Evolutionary conservation across 2,797 vertebrate species (phyloP), one percentile per base, ranked within the genome.

Genomic region (Typhlichthys eigenmanni): DNA sequence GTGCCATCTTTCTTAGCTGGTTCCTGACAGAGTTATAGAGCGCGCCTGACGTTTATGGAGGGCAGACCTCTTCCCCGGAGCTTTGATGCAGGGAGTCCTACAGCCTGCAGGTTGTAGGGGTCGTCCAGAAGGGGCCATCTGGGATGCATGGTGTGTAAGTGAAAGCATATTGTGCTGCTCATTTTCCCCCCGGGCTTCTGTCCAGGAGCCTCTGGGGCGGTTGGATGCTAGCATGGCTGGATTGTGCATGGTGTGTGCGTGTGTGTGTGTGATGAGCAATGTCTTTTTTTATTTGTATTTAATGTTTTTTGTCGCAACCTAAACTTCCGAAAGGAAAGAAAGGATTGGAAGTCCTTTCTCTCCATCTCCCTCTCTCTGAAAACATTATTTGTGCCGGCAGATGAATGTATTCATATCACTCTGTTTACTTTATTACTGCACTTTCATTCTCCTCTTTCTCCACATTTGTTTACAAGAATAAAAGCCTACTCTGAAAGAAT

Each of bases 391-490:
- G 84, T 76, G 88, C 83, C 83, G 83, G 79, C 67, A 86, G 84
- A 89, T 84, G 80, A 89, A 91, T 87, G 81, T 87, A 92, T 91
- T 90, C 90, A 88, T 87, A 84, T 84, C 83, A 82, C 89, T 90
- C 83, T 91, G 91, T 91, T 91, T 89, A 89, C 88, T 91, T 91
- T 91, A 91, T 89, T 87, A 89, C 85, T 85, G 76, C 80, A 86
- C 89, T 87, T 90, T 89, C 85, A 89, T 89, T 89, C 84, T 77
- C 77, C 85, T 85, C 82, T 85, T 88, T 87, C 82, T 78, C 69
- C 87, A 84, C 87, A 90, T 91, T 92, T 92, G 91, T 92, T 92
- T 91, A 91, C 90, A 91, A 91, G 86, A 92, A 91, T 88, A 91
- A 91, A 89, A 89, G 89, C 88, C 85, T 83, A 87, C 83, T 88